Base-by-base conservation (phyloP, 2,888 invertebrate species). In the Fragum whitleyi region DNA sequence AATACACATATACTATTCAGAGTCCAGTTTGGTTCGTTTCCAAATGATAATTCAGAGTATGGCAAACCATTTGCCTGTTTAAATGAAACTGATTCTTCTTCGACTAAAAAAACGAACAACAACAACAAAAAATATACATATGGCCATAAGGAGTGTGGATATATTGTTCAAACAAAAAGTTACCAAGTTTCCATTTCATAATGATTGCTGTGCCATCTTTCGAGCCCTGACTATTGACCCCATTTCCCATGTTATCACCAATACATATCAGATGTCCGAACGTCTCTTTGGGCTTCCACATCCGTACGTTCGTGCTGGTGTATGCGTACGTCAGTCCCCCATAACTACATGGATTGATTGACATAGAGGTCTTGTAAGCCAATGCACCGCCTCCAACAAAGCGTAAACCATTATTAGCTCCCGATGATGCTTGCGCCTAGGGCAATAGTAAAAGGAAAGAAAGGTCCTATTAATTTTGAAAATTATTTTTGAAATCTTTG, bases 251-350 rank as follows among this genome's bases (percentile, higher is more conserved):
- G 26, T 29, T 28, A 16, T 59, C 61, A n/a, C n/a, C 55, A 3
- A 75, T 39, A 69, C 75, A 75, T 16, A 75, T 75, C 5, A 75
- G 21, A 1, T 36, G 29, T 23, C 75, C 75, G 21, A 42, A 14
- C 3, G 61, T 32, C 19, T 29, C 26, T 21, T 26, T 55, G 9
- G 77, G 77, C 23, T 72, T 23, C 77, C 77, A 77, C 19, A 71
- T 19, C n/a, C 77, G 62, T 3, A 67, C 19, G 19, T 23, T 65
- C 16, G 23, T 57, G 28, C 21, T 57, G 0, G 71, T 55, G 65
- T 77, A 77, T 3, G 71, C 77, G 65, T 77, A 77, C 14, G 47
- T 55, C 21, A 77, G 39, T 11, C 77, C 77, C 0, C 77, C 77
- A 36, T 77, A 77, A 7, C 42, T 57, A 28, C 77, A 77, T 5